Conservation (phyloP, 2,888 invertebrate species). For the Chesias legatella region DNA sequence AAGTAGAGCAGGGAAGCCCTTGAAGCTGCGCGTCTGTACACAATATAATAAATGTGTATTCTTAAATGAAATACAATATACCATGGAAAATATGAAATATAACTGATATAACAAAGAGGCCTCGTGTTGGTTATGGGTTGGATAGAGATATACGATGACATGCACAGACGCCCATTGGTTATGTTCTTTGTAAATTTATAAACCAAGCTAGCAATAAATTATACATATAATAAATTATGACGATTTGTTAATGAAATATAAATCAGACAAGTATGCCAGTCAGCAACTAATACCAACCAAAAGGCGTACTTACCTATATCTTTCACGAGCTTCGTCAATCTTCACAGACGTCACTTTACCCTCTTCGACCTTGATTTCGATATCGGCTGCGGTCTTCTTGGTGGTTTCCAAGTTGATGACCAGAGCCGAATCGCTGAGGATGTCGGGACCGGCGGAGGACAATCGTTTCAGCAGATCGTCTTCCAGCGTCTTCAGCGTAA, state of each 20-base stretch:
- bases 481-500: conserved; percentile 93
- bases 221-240: too few species aligned
- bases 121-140: too few species aligned
- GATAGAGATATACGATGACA: too few species aligned
- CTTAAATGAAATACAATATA: too few species aligned
- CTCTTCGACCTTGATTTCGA: conserved; percentile 91
- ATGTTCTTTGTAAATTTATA: too few species aligned
- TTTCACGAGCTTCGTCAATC: conserved; percentile 95
- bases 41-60: neutral
- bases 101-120: too few species aligned
- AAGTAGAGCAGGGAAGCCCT: conserved; percentile 95
- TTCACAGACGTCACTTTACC: conserved; percentile 91
- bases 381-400: conserved; percentile 94
- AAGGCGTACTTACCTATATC: conserved; percentile 84
- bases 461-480: conserved; percentile 92
- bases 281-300: neutral
- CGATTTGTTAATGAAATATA: too few species aligned
- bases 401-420: conserved; percentile 96
- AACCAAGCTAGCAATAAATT: too few species aligned
- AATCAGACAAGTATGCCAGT: conserved; percentile 2
- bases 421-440: conserved; percentile 92
- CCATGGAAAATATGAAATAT: too few species aligned
- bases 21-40: conserved; percentile 87
- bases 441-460: conserved; percentile 94
- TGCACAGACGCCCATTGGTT: too few species aligned